A percentile compares a stretch with the other conserved stretches of the same genome.
Evolutionary conservation across 1,140 invertebrate genomes (phyloP).

Genomic region (Sitobion miscanthi): DNA sequence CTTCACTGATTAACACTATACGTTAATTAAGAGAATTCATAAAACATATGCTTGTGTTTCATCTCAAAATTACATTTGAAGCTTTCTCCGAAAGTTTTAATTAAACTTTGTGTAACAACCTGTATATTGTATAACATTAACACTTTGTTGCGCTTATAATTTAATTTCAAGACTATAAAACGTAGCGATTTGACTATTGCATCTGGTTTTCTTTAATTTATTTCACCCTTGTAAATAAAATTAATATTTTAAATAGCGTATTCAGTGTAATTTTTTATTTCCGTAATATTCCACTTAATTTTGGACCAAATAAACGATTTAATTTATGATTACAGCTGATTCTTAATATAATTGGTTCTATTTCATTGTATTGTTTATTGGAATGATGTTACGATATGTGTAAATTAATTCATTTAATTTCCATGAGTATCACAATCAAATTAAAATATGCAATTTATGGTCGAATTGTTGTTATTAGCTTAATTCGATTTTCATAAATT

Average conservation of each 20-base stretch:
- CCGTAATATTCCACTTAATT: not conserved
- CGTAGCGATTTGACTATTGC: constrained; percentile 16
- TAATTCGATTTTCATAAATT: not conserved
- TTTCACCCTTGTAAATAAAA: not conserved
- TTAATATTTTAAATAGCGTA: constrained; percentile 1
- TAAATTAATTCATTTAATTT: not conserved
- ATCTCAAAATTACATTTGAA: constrained; percentile 23
- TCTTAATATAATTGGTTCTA: not conserved
- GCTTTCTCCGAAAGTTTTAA: constrained; percentile 39
- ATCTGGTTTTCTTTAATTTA: constrained; percentile 21
- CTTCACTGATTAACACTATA: not conserved
- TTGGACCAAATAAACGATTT: not conserved
- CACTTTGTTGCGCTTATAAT: constrained; percentile 37
- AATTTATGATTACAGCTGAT: not conserved
- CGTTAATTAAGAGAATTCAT: constrained; percentile 22
- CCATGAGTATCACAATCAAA: not conserved
- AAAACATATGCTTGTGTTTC: constrained; percentile 40
- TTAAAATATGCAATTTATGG: not conserved
- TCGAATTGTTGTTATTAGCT: not conserved
- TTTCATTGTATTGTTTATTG: not conserved
- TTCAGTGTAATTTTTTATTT: not conserved
- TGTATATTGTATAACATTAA: constrained; percentile 35
- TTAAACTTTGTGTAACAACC: constrained; percentile 45
- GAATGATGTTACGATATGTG: not conserved
- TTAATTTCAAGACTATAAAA: constrained; percentile 43